phyloP scores from a whole-genome alignment of 2,797 vertebrate species.

The Clangula hyemalis region DNA sequence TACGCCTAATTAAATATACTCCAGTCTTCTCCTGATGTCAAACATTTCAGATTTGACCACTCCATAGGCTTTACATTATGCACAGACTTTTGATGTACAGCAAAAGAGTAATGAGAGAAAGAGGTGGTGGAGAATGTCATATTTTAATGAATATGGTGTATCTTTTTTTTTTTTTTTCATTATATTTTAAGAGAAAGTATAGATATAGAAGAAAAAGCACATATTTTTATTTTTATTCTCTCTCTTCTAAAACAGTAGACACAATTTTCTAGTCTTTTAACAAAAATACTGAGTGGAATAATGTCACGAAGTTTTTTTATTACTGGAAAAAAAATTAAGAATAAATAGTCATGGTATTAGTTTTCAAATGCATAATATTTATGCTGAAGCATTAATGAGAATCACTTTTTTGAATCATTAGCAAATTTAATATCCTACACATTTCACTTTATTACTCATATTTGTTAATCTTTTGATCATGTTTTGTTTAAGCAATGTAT shows the following conservation, averaged over 20 bases:
- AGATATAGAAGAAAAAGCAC: neutral
- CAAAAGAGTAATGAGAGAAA: neutral
- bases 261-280: neutral
- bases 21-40: neutral
- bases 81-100: neutral
- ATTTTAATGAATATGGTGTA: neutral
- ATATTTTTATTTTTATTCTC: neutral
- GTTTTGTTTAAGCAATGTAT: neutral
- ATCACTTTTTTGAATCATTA: neutral
- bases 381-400: neutral
- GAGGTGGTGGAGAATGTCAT: fast-evolving
- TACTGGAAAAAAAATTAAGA: neutral
- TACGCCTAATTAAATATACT: neutral
- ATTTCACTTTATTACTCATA: neutral
- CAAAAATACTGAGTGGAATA: neutral
- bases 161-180: neutral
- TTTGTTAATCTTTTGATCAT: neutral
- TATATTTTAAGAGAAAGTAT: neutral
- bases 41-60: neutral
- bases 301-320: neutral
- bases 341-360: neutral
- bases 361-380: neutral
- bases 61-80: neutral
- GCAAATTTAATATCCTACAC: neutral
- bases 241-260: neutral